phyloP scores from a whole-genome alignment of 2,797 vertebrate species.

The Danio aesculapii region DNA sequence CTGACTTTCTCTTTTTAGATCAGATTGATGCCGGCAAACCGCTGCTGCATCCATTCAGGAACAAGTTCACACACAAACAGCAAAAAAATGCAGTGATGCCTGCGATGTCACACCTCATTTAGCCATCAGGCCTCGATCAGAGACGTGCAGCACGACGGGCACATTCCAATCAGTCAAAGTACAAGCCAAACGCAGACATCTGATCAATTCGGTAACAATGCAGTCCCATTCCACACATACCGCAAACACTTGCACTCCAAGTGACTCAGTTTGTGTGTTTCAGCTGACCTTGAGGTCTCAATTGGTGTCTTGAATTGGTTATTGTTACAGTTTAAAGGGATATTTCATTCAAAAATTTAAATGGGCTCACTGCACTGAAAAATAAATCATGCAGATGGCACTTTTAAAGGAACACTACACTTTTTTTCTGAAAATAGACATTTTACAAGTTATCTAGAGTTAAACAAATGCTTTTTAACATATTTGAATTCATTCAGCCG shows the following conservation, averaged over 20 bases:
- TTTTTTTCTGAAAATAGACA: no score
- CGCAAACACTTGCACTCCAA: not conserved
- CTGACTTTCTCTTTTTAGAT: conserved; percentile 39
- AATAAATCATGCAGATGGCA: no score
- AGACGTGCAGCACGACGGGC: not conserved
- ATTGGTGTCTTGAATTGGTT: not conserved
- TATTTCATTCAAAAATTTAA: no score
- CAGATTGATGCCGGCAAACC: conserved; percentile 21
- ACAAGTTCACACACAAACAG: conserved; percentile 24
- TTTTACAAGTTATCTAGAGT: no score
- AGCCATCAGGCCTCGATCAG: conserved; percentile 30
- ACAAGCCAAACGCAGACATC: not conserved
- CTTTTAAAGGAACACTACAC: no score
- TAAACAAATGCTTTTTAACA: no score
- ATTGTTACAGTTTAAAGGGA: not conserved
- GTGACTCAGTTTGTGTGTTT: not conserved
- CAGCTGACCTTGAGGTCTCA: not conserved
- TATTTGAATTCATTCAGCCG: no score
- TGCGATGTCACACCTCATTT: conserved; percentile 38
- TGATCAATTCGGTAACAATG: conserved; percentile 32
- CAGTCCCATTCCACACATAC: conserved; percentile 42
- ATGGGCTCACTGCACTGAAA: no score
- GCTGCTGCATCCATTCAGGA: conserved; percentile 13
- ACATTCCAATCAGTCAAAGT: conserved; percentile 44
- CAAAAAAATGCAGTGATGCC: conserved; percentile 33